Base-by-base conservation (phyloP, 2,797 vertebrate species). In the Danio tinwini region DNA sequence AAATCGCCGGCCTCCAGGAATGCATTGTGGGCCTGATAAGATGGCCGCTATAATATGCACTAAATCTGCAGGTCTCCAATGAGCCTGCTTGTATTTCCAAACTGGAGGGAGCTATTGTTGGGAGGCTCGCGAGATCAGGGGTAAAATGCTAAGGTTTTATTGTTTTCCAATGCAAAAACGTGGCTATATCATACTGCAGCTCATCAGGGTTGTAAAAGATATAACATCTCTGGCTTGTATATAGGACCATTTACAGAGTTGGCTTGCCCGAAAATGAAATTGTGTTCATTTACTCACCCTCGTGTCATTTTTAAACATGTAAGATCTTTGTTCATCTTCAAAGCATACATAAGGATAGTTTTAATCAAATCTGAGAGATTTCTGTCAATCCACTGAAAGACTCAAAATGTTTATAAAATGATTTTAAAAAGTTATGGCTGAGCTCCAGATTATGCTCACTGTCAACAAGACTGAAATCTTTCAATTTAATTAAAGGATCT, bases 1-100 rank as follows among this genome's bases (percentile, higher is more conserved):
- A 86, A 86, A 91, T 89, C 84, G 88, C 88, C 85, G 89, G 90
- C 88, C 90, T 89, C 86, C 81, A 86, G 87, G 84, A 92, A 88
- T 83, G 84, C 78, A 84, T 82, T 87, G 81, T 83, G 77, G 74
- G 80, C 55, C 82, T 87, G 87, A 91, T 90, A 89, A 90, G 85
- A 84, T 86, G 74, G 70, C 83, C 78, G 82, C 78, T 78, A 63
- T 87, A 85, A 87, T 85, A 83, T 84, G 83, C 84, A 86, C 85
- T 86, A 83, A 87, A 89, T 87, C 85, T 90, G 80, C 79, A 70
- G 70, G 63, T 80, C 85, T 68, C 81, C 82, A 79, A 86, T 86
- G 86, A 87, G 85, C 75, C 73, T 86, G 69, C 82, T 78, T 79
- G 82, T 86, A 86, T 82, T 88, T 78, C 50, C 80, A 83, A 83